Percentiles rank a stretch among this genome's conserved stretches.
These are phyloP conservation scores for Adelognathus sp. DNA, from an alignment of 2,888 invertebrate species.

Conservation along the genomic window DNA sequence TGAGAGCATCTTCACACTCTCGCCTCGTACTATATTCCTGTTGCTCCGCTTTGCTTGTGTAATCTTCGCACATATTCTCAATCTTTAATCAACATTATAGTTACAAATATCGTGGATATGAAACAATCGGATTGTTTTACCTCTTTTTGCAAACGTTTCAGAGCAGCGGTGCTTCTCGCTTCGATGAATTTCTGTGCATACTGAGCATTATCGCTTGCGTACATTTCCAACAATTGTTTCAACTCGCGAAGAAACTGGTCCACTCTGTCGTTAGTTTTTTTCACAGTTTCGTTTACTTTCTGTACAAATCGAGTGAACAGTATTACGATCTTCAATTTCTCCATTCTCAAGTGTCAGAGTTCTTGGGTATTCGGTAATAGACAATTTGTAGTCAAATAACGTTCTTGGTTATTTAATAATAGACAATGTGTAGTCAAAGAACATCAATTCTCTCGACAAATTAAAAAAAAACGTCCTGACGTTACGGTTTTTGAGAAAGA, in stretches of 20 bases:
- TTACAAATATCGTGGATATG: neutral
- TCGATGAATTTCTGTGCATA: conserved; percentile 30
- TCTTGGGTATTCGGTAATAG: too few relatives aligned
- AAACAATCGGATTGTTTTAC: conserved; percentile 27
- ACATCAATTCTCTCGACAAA: too few relatives aligned
- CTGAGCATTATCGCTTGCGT: neutral
- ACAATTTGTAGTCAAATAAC: too few relatives aligned
- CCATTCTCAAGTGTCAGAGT: too few relatives aligned
- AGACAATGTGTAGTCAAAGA: too few relatives aligned
- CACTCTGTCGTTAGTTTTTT: conserved; percentile 20
- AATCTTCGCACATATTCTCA: conserved; percentile 37
- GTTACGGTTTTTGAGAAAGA: too few relatives aligned
- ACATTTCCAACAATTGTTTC: conserved; percentile 24
- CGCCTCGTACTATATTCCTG: conserved; percentile 25
- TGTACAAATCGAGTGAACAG: neutral
- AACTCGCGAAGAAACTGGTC: conserved; percentile 44
- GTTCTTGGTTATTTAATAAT: too few relatives aligned
- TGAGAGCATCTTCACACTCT: conserved; percentile 37
- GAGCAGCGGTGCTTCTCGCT: conserved; percentile 44
- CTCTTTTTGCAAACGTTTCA: conserved; percentile 60
- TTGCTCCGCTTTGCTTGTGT: conserved; percentile 38
- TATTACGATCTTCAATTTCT: too few relatives aligned
- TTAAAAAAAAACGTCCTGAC: too few relatives aligned
- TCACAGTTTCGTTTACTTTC: conserved; percentile 39
- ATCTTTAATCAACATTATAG: conserved; percentile 36